Percentiles rank a stretch among this genome's conserved stretches.
Evolutionary conservation across 2,888 invertebrate genomes (phyloP).

Genomic region (Augochlorella aurata): DNA sequence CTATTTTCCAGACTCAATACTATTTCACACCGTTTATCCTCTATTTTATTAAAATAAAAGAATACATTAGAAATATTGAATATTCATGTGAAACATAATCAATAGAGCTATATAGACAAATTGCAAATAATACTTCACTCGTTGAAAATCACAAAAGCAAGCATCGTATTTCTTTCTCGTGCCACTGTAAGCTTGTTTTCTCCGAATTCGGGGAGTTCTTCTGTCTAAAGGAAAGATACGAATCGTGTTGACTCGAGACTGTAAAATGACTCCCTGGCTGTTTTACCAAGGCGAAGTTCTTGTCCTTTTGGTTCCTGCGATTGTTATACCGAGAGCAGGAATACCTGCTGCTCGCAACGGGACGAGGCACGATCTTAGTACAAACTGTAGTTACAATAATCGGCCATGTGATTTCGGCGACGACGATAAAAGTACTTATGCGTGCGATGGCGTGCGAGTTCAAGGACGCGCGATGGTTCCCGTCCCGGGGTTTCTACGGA

Average conservation of each 20-base stretch:
- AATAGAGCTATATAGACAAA: too few species aligned
- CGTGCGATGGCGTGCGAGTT: slow-evolving; percentile 23
- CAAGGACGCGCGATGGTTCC: background rate
- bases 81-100: too few species aligned
- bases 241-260: background rate
- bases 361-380: slow-evolving; percentile 57
- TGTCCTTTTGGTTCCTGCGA: slow-evolving; percentile 1
- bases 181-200: slow-evolving; percentile 50
- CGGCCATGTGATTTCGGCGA: slow-evolving; percentile 27
- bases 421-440: slow-evolving; percentile 53
- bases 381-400: slow-evolving; percentile 68
- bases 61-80: background rate
- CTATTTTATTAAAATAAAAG: background rate
- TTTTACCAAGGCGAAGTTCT: background rate
- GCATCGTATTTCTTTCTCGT: slow-evolving; percentile 25
- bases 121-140: background rate
- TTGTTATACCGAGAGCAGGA: background rate
- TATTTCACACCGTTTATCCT: background rate
- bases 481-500: background rate
- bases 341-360: slow-evolving; percentile 21
- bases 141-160: background rate
- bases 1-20: background rate
- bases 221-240: background rate
- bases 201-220: background rate
- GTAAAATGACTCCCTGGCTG: too few species aligned